A percentile compares a stretch with the other conserved stretches of the same genome.
phyloP scores from a whole-genome alignment of 2,797 vertebrate genomes.

The Microcaecilia unicolor region DNA sequence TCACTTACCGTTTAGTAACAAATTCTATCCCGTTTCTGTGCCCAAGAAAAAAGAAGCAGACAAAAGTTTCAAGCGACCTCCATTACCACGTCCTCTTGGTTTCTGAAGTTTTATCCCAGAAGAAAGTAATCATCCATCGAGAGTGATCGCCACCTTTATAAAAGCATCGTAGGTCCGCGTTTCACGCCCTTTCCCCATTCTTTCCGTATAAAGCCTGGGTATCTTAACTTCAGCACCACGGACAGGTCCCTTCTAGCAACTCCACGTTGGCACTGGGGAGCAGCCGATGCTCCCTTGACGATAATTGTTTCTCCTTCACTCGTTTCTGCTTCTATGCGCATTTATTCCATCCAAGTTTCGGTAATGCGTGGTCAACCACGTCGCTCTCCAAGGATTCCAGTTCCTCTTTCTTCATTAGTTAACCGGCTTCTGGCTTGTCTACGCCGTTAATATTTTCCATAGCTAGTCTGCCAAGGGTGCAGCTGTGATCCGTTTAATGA shows the following conservation, averaged over 20 bases:
- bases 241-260: background rate
- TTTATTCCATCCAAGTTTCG: background rate
- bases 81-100: background rate
- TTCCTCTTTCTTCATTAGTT: too few relatives aligned
- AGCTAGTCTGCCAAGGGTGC: too few relatives aligned
- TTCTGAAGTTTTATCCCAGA: rapidly evolving
- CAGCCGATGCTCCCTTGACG: background rate
- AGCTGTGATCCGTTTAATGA: too few relatives aligned
- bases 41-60: rapidly evolving
- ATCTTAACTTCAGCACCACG: background rate
- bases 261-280: background rate
- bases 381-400: background rate
- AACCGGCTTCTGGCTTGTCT: too few relatives aligned
- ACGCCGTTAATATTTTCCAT: too few relatives aligned
- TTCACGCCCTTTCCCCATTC: too few relatives aligned
- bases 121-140: background rate
- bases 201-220: too few relatives aligned
- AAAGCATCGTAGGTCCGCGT: too few relatives aligned
- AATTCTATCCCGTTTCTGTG: too few relatives aligned
- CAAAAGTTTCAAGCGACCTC: rapidly evolving
- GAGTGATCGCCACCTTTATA: too few relatives aligned
- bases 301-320: background rate
- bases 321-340: background rate
- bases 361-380: background rate
- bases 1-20: too few relatives aligned